Conservation (phyloP, 2,113 vertebrate genomes). For the Butorides virescens region DNA sequence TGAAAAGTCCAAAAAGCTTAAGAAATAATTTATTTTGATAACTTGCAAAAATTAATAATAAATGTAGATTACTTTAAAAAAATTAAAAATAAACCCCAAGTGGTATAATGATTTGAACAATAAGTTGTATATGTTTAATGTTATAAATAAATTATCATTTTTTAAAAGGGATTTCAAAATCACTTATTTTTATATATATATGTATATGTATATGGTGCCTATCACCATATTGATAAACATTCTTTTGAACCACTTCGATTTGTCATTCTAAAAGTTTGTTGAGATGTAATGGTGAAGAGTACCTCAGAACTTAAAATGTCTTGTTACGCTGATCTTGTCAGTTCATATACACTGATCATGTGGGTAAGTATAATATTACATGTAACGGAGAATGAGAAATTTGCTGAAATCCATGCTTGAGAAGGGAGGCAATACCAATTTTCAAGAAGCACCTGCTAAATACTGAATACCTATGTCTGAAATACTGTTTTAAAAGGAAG, state of each 20-base stretch:
- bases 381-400: conserved; percentile 48
- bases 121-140: neutral
- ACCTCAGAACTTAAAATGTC: conserved; percentile 1
- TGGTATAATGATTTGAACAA: neutral
- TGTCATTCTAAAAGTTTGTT: neutral
- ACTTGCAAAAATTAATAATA: neutral
- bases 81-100: neutral
- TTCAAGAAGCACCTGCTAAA: neutral
- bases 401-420: conserved; percentile 41
- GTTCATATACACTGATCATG: conserved; percentile 15
- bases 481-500: neutral
- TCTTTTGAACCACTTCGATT: too few species aligned
- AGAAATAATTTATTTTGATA: neutral
- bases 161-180: neutral
- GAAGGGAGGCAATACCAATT: neutral
- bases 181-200: neutral
- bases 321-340: conserved; percentile 22
- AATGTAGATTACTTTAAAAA: neutral
- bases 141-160: neutral
- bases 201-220: too few species aligned
- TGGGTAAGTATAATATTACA: conserved; percentile 23
- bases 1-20: neutral
- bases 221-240: too few species aligned
- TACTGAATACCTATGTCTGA: neutral
- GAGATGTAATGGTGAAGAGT: neutral